Evolutionary conservation across 2,113 vertebrate species (phyloP).

Genomic region (Myiozetetes cayanensis): DNA sequence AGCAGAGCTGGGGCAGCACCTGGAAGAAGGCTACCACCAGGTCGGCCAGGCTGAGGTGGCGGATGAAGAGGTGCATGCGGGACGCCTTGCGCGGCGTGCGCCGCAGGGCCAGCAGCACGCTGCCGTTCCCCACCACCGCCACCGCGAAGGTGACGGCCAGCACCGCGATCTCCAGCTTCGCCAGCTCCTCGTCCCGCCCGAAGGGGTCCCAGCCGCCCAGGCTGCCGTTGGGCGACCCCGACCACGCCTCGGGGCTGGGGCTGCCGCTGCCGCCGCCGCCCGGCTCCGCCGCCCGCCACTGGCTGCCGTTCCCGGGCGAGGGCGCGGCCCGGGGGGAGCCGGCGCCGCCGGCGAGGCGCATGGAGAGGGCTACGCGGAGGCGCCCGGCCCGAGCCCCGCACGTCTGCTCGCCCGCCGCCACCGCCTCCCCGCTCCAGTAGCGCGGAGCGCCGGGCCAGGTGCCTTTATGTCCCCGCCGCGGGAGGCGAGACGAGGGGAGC

Average conservation of each 20-base stretch:
- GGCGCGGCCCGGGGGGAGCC: not conserved
- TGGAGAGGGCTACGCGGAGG: not conserved
- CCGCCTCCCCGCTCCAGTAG: not conserved
- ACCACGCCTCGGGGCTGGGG: slow-evolving; percentile 11
- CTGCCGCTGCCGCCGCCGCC: not conserved
- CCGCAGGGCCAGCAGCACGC: slow-evolving; percentile 87
- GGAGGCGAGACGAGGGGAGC: not conserved
- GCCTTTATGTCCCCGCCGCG: not conserved
- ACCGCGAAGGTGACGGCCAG: slow-evolving; percentile 88
- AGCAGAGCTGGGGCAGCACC: slow-evolving; percentile 93
- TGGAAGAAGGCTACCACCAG: slow-evolving; percentile 97
- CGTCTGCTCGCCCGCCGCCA: not conserved
- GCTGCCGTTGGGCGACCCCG: slow-evolving; percentile 29
- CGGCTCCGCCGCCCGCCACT: not conserved
- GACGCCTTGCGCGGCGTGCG: slow-evolving; percentile 90
- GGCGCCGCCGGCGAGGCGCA: not conserved
- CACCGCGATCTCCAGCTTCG: slow-evolving; percentile 89
- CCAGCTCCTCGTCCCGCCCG: slow-evolving; percentile 86
- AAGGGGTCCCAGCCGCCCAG: slow-evolving; percentile 72
- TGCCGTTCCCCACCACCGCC: slow-evolving; percentile 87
- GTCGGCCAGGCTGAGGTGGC: slow-evolving; percentile 93
- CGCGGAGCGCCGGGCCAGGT: not conserved
- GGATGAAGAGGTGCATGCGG: slow-evolving; percentile 95
- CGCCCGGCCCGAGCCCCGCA: not conserved
- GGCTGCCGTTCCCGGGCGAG: slow-evolving; percentile 9